These are phyloP conservation scores for Conus canariensis DNA, from an alignment of 2,888 invertebrate species.

Conservation along the genomic window DNA sequence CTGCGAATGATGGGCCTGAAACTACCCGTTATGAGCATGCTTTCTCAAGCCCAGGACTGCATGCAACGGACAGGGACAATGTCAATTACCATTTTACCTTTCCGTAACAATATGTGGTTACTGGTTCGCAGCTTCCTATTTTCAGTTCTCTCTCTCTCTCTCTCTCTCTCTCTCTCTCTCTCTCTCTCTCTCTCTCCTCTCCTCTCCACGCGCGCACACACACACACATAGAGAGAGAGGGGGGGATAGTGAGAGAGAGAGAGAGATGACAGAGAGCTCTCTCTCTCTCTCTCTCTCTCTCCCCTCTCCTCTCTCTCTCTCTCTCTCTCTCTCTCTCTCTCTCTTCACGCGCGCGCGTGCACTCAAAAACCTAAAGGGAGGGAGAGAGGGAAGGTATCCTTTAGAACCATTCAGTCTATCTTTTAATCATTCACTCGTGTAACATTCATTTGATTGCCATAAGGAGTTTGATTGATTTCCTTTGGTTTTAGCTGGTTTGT, in stretches of 20 bases:
- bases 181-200: not conserved
- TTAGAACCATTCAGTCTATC: too few species aligned
- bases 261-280: not conserved
- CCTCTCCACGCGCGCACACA: not conserved
- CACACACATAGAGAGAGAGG: not conserved
- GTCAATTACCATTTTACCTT: too few species aligned
- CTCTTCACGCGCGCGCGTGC: not conserved
- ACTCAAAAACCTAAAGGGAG: too few species aligned
- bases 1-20: too few species aligned
- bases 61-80: too few species aligned
- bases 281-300: constrained; percentile 28
- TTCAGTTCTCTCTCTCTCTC: not conserved
- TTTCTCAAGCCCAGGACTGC: too few species aligned
- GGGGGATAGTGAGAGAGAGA: not conserved
- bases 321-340: constrained; percentile 27
- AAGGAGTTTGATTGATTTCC: too few species aligned
- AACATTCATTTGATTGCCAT: not conserved
- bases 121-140: not conserved
- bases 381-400: too few species aligned
- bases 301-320: constrained; percentile 4
- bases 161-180: not conserved
- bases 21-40: too few species aligned
- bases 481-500: too few species aligned
- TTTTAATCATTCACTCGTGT: not conserved
- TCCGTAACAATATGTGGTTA: too few species aligned